These are phyloP conservation scores for Mycalesis mineus DNA, from an alignment of 2,888 invertebrate genomes.

Conservation along the genomic window DNA sequence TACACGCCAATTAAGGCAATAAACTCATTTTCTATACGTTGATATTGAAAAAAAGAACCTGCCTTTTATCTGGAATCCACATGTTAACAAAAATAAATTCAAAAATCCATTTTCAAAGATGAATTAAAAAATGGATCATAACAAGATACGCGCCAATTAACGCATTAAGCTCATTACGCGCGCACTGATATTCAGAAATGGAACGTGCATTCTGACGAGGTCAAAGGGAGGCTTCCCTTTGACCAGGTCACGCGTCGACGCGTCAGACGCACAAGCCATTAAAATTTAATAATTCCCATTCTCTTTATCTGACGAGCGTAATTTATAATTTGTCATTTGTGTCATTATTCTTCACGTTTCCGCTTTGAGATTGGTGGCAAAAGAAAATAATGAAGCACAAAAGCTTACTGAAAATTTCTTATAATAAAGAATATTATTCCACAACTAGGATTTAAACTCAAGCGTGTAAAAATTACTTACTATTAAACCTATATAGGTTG, in stretches of 20 bases:
- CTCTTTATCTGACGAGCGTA: slow-evolving; percentile 47
- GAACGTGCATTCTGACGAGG: slow-evolving; percentile 37
- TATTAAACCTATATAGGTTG: no score
- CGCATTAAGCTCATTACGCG: slow-evolving; percentile 30
- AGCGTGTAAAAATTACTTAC: no score
- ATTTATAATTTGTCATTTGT: slow-evolving; percentile 28
- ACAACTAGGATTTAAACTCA: no score
- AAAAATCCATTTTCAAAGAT: no score
- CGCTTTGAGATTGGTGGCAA: neutral
- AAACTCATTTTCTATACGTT: neutral
- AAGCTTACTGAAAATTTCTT: no score
- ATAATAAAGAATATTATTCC: no score
- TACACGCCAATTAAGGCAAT: neutral
- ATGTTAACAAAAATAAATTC: no score
- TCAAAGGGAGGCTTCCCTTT: slow-evolving; percentile 59
- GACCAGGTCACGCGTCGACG: slow-evolving; percentile 45
- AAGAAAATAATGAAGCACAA: no score
- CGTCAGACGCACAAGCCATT: slow-evolving; percentile 35
- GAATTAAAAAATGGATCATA: slow-evolving; percentile 37
- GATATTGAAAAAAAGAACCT: neutral
- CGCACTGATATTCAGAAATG: slow-evolving; percentile 30
- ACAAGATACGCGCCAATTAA: slow-evolving; percentile 29
- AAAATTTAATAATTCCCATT: slow-evolving; percentile 54
- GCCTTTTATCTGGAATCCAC: no score
- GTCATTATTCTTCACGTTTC: neutral